Base-by-base conservation (phyloP, 2,113 vertebrate species). In the Pseudorasbora parva region DNA sequence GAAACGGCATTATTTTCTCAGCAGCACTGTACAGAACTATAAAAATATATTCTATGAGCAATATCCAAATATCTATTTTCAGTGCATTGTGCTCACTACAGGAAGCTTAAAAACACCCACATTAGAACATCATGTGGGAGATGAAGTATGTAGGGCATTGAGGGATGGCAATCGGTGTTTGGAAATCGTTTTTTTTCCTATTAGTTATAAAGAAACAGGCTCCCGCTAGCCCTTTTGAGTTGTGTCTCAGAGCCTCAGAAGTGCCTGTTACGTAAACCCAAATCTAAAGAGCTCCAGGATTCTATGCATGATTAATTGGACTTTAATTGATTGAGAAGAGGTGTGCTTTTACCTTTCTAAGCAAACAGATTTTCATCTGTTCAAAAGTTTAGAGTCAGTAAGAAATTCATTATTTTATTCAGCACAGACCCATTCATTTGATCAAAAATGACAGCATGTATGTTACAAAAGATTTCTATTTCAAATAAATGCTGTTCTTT, bases 21-120 rank as follows among this genome's bases (percentile, higher is more conserved):
- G 14, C 37, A 37, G 62, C 15, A 41, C 49, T 9, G 66, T 47
- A 57, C 56, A 8, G 57, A 30, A n/a, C 41, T 62, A 15, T 5
- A 73, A 17, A 51, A 15, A 17, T 21, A 4, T 51, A 66, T 33
- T 49, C 77, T 68, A 41, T 68, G 77, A 47, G 68, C 1, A 75
- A 47, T 82, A 57, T 68, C 41, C 76, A 15, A 69, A 51, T 41
- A 69, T 81, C 79, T 81, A 85, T 79, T 85, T 83, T 71, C 43
- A 78, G 25, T 5, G 51, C 15, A 0, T 54, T 81, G 30, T 23
- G 47, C 21, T 37, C 79, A 69, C 79, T 83, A 72, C 77, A 85
- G 71, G 45, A 87, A 79, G 80, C 64, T 62, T 78, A 43, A 51
- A 33, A 77, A 84, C 77, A 84, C 87, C 84, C 72, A 86, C 84